These are phyloP conservation scores for Enteromius afrohamiltoni DNA, from an alignment of 2,797 vertebrate genomes.

Conservation along the genomic window DNA sequence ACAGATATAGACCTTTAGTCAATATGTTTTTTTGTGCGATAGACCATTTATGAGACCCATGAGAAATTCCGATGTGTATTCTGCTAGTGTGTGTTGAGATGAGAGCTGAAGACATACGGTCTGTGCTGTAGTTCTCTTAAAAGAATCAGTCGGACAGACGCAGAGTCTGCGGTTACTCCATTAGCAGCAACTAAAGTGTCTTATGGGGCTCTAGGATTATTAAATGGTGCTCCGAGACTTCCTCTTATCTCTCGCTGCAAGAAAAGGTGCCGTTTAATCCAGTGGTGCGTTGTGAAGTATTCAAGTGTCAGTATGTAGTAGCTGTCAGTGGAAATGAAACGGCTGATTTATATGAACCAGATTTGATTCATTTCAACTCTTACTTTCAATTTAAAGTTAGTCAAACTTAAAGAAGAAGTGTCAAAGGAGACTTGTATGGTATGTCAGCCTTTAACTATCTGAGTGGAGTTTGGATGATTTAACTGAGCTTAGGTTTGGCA, in stretches of 20 bases:
- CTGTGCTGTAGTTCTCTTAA: constrained; percentile 22
- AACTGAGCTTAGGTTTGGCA: background rate
- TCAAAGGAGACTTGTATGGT: background rate
- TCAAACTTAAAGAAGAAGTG: background rate
- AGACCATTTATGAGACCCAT: background rate
- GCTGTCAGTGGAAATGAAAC: constrained; percentile 33
- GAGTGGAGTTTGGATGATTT: constrained; percentile 10
- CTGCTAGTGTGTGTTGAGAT: constrained; percentile 1
- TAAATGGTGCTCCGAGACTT: constrained; percentile 36
- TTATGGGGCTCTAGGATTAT: constrained; percentile 40
- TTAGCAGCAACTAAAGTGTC: constrained; percentile 43
- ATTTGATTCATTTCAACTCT: constrained; percentile 29
- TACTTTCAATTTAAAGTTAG: constrained; percentile 23
- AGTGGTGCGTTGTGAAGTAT: constrained; percentile 16
- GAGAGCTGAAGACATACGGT: background rate
- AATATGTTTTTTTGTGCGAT: background rate
- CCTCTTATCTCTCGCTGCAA: constrained; percentile 35
- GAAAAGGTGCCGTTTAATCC: constrained; percentile 43
- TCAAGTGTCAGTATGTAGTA: background rate
- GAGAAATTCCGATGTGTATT: background rate
- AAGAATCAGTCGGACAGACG: constrained; percentile 3
- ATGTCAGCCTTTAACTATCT: background rate
- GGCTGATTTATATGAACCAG: constrained; percentile 15
- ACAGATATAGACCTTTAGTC: constrained; percentile 1
- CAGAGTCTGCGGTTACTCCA: constrained; percentile 35